These are phyloP conservation scores for Zaprionus davidi DNA, from an alignment of 1,140 invertebrate species.

Conservation along the genomic window DNA sequence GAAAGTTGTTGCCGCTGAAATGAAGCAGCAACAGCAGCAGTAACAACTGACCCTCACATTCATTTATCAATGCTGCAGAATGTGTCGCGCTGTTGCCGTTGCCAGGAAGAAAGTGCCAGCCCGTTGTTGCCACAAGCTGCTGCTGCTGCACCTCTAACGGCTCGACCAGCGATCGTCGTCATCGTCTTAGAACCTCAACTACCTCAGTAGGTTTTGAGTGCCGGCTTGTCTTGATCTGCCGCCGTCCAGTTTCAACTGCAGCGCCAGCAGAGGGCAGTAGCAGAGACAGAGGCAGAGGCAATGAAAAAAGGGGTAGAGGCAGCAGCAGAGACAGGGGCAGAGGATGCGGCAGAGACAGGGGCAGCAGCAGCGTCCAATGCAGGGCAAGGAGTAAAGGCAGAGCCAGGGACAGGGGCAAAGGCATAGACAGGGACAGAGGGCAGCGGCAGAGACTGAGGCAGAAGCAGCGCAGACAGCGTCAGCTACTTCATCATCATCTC, in stretches of 20 bases:
- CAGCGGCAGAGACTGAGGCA: background rate
- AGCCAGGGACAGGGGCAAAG: background rate
- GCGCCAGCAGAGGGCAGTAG: slow-evolving; percentile 6
- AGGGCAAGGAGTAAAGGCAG: background rate
- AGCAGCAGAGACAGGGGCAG: background rate
- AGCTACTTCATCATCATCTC: slow-evolving; percentile 78
- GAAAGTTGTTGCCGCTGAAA: slow-evolving; percentile 69
- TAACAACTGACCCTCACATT: slow-evolving; percentile 78
- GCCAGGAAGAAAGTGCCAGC: slow-evolving; percentile 51
- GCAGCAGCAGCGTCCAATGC: background rate
- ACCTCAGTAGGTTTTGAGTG: slow-evolving; percentile 13
- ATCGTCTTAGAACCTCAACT: slow-evolving; percentile 25
- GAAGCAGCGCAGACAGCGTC: background rate
- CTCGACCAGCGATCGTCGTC: slow-evolving; percentile 23
- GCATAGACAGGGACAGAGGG: background rate
- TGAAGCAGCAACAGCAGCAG: slow-evolving; percentile 24
- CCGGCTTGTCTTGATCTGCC: slow-evolving; percentile 63
- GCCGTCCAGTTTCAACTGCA: slow-evolving; percentile 34
- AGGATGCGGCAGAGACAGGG: background rate
- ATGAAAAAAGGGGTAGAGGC: background rate
- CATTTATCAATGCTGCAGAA: slow-evolving; percentile 69
- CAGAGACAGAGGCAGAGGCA: background rate
- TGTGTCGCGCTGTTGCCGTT: slow-evolving; percentile 43
- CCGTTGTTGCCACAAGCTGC: slow-evolving; percentile 11
- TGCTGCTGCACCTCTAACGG: slow-evolving; percentile 59